These are phyloP conservation scores for Euwallacea fornicatus DNA, from an alignment of 1,140 invertebrate species.

Conservation along the genomic window DNA sequence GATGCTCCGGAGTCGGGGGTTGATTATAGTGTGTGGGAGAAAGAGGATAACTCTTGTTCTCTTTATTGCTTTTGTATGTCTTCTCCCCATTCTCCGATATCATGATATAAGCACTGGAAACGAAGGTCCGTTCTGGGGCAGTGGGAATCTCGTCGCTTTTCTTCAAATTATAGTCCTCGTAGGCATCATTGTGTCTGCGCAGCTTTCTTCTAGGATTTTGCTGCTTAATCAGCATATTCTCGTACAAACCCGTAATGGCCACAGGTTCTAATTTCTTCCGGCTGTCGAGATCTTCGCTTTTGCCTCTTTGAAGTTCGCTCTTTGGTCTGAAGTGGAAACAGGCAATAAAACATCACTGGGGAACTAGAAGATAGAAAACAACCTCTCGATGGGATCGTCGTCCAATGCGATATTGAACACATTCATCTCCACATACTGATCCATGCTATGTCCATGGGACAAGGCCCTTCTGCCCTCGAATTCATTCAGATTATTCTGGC, in stretches of 20 bases:
- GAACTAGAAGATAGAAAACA: background rate
- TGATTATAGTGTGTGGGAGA: constrained; percentile 89
- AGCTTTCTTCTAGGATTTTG: constrained; percentile 73
- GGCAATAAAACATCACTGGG: no score
- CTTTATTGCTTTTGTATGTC: constrained; percentile 34
- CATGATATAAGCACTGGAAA: constrained; percentile 63
- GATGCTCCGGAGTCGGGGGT: constrained; percentile 91
- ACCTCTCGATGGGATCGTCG: constrained; percentile 49
- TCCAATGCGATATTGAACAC: constrained; percentile 58
- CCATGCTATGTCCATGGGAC: constrained; percentile 70
- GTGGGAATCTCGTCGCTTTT: constrained; percentile 48
- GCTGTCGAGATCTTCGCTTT: constrained; percentile 59
- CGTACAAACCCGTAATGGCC: constrained; percentile 72
- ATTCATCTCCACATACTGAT: constrained; percentile 76
- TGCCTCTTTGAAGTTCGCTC: constrained; percentile 53
- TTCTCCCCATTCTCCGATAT: constrained; percentile 45
- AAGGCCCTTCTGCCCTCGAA: constrained; percentile 60
- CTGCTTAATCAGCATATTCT: constrained; percentile 70
- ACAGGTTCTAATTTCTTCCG: constrained; percentile 62
- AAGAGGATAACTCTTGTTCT: constrained; percentile 57
- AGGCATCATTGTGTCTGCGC: constrained; percentile 61
- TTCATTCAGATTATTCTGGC: constrained; percentile 70
- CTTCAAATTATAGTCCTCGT: constrained; percentile 63
- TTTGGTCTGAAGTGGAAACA: constrained; percentile 15
- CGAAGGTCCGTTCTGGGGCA: constrained; percentile 56